These are phyloP conservation scores for Alcedo quadribrachys DNA, from an alignment of 2,797 vertebrate genomes.

Conservation along the genomic window DNA sequence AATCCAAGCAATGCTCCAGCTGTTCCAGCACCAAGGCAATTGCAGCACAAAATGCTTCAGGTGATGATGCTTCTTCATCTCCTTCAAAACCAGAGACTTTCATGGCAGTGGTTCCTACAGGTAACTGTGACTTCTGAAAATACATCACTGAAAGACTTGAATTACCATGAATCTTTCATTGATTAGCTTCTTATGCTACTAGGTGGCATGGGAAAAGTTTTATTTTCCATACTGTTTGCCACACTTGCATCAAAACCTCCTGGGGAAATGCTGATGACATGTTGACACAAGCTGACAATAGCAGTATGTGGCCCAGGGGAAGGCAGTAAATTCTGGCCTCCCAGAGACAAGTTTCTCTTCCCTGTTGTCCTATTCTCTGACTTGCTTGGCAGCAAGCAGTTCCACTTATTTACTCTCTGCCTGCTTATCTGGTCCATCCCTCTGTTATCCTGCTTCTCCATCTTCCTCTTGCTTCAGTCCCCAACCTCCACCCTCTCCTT, in stretches of 20 bases:
- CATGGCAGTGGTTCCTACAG: neutral
- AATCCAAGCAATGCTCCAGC: neutral
- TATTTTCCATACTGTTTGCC: neutral
- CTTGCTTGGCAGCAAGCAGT: neutral
- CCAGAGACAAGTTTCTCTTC: neutral
- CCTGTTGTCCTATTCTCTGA: neutral
- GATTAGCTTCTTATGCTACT: neutral
- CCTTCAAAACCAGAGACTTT: neutral
- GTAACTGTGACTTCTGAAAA: neutral
- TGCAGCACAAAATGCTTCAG: neutral
- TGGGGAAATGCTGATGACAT: neutral
- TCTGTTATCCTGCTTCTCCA: neutral
- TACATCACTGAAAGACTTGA: neutral
- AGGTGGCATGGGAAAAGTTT: neutral
- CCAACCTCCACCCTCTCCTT: neutral
- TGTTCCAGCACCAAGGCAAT: neutral
- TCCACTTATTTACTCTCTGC: neutral
- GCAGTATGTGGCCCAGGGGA: neutral
- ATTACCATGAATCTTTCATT: neutral
- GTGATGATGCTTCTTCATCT: neutral
- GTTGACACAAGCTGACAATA: neutral
- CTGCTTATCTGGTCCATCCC: neutral
- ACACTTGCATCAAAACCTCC: neutral
- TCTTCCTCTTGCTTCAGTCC: neutral
- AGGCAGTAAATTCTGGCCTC: neutral